phyloP scores from a whole-genome alignment of 2,113 vertebrate genomes.

The Hippocampus comes region DNA sequence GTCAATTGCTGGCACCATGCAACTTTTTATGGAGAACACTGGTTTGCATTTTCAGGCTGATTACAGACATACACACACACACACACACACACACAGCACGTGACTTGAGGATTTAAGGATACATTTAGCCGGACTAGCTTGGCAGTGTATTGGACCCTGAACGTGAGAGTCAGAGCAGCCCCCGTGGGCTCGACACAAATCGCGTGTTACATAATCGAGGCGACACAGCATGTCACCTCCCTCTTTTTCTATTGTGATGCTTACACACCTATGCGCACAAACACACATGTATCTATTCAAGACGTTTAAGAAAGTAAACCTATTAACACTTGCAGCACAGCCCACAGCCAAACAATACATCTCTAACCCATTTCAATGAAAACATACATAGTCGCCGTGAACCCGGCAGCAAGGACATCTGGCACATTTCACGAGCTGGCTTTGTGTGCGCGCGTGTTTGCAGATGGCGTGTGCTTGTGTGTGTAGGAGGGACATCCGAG shows the following conservation, averaged over 20 bases:
- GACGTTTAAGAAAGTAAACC: constrained; percentile 34
- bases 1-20: neutral
- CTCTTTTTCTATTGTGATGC: constrained; percentile 15
- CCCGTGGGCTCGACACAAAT: constrained; percentile 52
- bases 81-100: constrained; percentile 20
- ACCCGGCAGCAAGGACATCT: constrained; percentile 59
- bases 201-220: constrained; percentile 60
- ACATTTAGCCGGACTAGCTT: constrained; percentile 30
- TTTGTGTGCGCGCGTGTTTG: constrained; percentile 20
- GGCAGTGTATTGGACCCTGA: constrained; percentile 21
- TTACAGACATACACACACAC: constrained; percentile 1
- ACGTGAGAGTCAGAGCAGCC: constrained; percentile 47
- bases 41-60: neutral
- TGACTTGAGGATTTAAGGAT: constrained; percentile 44
- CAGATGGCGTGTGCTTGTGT: constrained; percentile 17
- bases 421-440: constrained; percentile 58
- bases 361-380: constrained; percentile 22
- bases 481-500: constrained; percentile 31
- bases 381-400: constrained; percentile 30
- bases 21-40: neutral
- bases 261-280: neutral
- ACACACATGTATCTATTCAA: constrained; percentile 25
- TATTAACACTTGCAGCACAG: constrained; percentile 33
- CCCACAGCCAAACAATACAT: constrained; percentile 11
- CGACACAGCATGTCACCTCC: constrained; percentile 9